Evolutionary conservation across 2,113 vertebrate species (phyloP), one percentile per base, ranked within the genome.

Genomic region (Pampusana beccarii): DNA sequence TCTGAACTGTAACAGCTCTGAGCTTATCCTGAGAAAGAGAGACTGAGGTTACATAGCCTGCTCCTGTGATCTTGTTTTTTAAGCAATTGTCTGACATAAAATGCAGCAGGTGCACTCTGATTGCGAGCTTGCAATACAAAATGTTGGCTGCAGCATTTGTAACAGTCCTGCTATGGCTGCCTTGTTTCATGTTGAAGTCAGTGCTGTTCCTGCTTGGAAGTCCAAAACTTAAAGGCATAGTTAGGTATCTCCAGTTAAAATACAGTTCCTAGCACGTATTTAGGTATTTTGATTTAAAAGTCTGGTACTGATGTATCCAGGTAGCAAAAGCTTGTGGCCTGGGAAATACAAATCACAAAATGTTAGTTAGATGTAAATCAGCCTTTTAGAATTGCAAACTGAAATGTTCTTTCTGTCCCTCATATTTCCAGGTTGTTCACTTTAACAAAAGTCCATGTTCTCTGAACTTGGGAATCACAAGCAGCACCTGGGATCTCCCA

Each of bases 61-160:
- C 6, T 24, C 6, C 23, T 3, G 1, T 12, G 21, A 31, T 20
- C 2, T 0, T 20, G 16, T 40, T 31, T 85, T 77, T 83, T 40
- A 53, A 54, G 33, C 23, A 51, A 2, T 38, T 71, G 3, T 62
- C 57, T 60, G 44, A 61, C 62, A n/a, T 5, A 10, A 88, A 61
- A 66, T 3, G 6, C 36, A 66, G 64, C 9, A 40, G n/a, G 56
- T 31, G 24, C 5, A 28, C 34, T 83, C 40, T 33, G 44, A 29
- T 72, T 3, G 3, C 15, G 26, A 53, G 38, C 25, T 56, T 44
- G 25, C 25, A 61, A 33, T 38, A 42, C n/a, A 50, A 65, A 38
- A n/a, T 57, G 25, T 19, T 53, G 24, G 40, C 40, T 72, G n/a
- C 58, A 66, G 40, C 5, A 2, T 67, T 70, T 0, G 0, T 29